Evolutionary conservation across 2,797 vertebrate genomes (phyloP).

Genomic region (Cetoscarus ocellatus): DNA sequence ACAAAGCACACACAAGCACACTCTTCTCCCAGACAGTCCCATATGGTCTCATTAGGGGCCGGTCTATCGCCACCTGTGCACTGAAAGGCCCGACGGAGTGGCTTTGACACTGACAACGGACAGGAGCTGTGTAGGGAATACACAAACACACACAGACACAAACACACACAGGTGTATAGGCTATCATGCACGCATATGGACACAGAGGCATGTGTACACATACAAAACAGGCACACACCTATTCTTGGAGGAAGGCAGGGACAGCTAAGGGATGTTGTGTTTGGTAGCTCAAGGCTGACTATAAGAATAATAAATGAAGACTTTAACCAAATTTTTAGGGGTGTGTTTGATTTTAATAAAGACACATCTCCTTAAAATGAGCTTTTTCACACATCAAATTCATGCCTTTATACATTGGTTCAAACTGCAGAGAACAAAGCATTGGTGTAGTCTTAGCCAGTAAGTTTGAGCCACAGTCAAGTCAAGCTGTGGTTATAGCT

Average conservation of each 20-base stretch:
- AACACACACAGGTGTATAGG: slow-evolving; percentile 44
- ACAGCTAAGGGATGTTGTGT: slow-evolving; percentile 38
- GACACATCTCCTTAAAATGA: not conserved
- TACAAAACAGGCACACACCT: slow-evolving; percentile 48
- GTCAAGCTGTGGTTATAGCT: too few relatives aligned
- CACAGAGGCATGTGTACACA: slow-evolving; percentile 36
- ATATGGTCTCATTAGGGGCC: slow-evolving; percentile 85
- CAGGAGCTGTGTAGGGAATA: slow-evolving; percentile 74
- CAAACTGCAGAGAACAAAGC: too few relatives aligned
- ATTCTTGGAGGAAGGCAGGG: slow-evolving; percentile 36
- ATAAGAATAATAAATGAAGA: slow-evolving; percentile 16
- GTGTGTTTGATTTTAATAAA: not conserved
- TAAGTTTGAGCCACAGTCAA: too few relatives aligned
- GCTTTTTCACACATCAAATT: too few relatives aligned
- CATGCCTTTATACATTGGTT: too few relatives aligned
- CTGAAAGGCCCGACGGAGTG: slow-evolving; percentile 71
- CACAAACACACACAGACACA: slow-evolving; percentile 37
- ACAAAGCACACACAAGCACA: slow-evolving; percentile 37
- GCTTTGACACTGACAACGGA: slow-evolving; percentile 78
- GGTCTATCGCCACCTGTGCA: slow-evolving; percentile 83
- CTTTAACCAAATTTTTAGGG: slow-evolving; percentile 4
- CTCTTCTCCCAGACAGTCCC: slow-evolving; percentile 78
- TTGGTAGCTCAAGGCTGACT: slow-evolving; percentile 33
- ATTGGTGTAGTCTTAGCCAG: too few relatives aligned
- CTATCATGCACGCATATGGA: slow-evolving; percentile 35